Base-by-base conservation (phyloP, 2,113 vertebrate genomes). In the Ammodytes dubius region DNA sequence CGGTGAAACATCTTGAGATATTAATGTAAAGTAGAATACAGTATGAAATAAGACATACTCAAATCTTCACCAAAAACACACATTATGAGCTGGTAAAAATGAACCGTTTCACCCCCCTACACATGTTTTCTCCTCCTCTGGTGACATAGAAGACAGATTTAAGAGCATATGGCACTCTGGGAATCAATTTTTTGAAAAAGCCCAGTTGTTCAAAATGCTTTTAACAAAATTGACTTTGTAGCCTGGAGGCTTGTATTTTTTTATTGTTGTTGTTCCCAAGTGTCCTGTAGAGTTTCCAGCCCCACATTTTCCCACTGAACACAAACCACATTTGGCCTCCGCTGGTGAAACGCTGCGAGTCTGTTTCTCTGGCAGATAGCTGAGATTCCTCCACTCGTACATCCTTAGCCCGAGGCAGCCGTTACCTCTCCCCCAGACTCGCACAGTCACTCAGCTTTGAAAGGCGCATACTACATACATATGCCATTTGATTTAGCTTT, bases 391-490 rank as follows among this genome's bases (percentile, higher is more conserved):
- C 60, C 42, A 72, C 77, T 68, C 74, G 82, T 69, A 92, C 92
- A 93, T 93, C 92, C 90, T 88, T 87, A 87, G 90, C 93, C 88
- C 80, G 63, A n/a, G 90, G 91, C 90, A 58, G 61, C 9, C 3
- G 75, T 84, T 74, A 82, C 68, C 75, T 74, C 87, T 79, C 64
- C 82, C 78, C 78, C 79, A 79, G 72, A 72, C 76, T 70, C 81
- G 27, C 27, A 17, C 27, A 60, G 58, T 9, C 49, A 37, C 42
- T 52, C 60, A 52, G 56, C 47, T 72, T 27, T 50, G 2, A 63
- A 27, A 74, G 43, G 70, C 69, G 56, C 40, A 70, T 50, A 49
- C 42, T 27, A 64, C 57, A 65, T 45, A 82, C n/a, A 56, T 54
- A 37, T n/a, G 40, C 40, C 42, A 19, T 74, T 72, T 46, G 50